Evolutionary conservation across 2,888 invertebrate species (phyloP), one percentile per base, ranked within the genome.

Genomic region (Drosophila limbata): DNA sequence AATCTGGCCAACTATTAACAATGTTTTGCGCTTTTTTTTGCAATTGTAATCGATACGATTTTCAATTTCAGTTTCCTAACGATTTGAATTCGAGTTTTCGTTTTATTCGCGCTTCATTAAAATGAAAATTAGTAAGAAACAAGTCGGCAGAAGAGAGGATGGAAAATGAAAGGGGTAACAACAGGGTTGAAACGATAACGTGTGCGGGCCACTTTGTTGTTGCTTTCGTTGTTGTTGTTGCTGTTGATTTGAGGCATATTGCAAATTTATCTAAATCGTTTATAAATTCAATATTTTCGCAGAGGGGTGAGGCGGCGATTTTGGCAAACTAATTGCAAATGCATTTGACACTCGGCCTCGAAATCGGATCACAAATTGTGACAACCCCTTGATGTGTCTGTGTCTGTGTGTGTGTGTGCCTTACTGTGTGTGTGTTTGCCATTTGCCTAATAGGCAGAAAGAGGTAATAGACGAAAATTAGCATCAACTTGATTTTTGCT

Each of bases 261-360:
- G 81, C 77, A 87, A 82, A 77, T 69, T 84, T 84, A 83, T 84
- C 90, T 79, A 84, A 89, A 89, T 89, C 86, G 88, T 64, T 89
- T 89, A 73, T 79, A 79, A 87, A 89, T 83, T 77, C 87, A 87
- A 79, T 82, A 85, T 52, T 31, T 3, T 10, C 62, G 60, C 44
- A 53, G 21, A 25, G 64, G 55, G 53, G 57, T 52, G 60, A 51
- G 45, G 25, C 42, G 57, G 52, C 25, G 77, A 77, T 77, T 60
- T 85, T 79, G 70, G 85, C 86, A 62, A 85, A 81, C 89, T 82
- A 89, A 89, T 84, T 84, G 88, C 90, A 59, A 88, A 89, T 83
- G 80, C 86, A 89, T 89, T 84, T 79, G 79, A 70, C 72, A 72
- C 74, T 84, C 62, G 77, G 67, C 39, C 35, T 19, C 42, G 39